These are phyloP conservation scores for Caerostris extrusa DNA, from an alignment of 1,140 invertebrate genomes.

Conservation along the genomic window DNA sequence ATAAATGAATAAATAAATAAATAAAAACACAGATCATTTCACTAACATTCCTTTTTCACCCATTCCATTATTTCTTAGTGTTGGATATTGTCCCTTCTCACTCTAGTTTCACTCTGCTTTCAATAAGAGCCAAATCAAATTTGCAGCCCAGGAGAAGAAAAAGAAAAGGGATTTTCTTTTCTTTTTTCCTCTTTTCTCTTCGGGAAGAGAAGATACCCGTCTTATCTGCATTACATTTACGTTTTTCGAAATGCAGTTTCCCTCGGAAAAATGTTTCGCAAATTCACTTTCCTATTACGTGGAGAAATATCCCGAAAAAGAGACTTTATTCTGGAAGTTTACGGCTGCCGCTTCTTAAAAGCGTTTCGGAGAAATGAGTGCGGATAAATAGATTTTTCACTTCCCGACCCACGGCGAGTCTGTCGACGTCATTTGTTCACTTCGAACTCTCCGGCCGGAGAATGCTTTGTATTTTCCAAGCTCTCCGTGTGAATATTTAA, in stretches of 20 bases:
- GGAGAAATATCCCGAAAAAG: background rate
- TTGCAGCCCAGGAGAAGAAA: background rate
- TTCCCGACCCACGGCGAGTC: background rate
- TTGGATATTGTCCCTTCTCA: background rate
- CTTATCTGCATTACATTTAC: conserved; percentile 24
- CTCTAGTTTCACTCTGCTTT: background rate
- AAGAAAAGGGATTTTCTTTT: background rate
- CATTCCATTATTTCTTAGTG: background rate
- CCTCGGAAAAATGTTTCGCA: conserved; percentile 14
- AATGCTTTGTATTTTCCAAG: background rate
- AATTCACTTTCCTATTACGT: background rate
- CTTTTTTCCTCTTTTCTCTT: background rate
- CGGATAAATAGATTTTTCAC: conserved; percentile 51
- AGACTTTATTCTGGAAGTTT: conserved; percentile 39
- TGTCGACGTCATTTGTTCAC: conserved; percentile 35
- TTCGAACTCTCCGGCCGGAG: background rate
- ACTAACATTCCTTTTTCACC: background rate
- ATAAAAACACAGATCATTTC: background rate
- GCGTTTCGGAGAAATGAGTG: conserved; percentile 44
- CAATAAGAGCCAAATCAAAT: background rate
- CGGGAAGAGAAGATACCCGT: background rate
- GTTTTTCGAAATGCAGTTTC: conserved; percentile 34
- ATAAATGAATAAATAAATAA: too few species aligned
- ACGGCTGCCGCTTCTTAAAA: conserved; percentile 16
- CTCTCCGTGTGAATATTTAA: background rate